Conservation (phyloP, 2,797 vertebrate genomes). For the Poecilia picta region DNA sequence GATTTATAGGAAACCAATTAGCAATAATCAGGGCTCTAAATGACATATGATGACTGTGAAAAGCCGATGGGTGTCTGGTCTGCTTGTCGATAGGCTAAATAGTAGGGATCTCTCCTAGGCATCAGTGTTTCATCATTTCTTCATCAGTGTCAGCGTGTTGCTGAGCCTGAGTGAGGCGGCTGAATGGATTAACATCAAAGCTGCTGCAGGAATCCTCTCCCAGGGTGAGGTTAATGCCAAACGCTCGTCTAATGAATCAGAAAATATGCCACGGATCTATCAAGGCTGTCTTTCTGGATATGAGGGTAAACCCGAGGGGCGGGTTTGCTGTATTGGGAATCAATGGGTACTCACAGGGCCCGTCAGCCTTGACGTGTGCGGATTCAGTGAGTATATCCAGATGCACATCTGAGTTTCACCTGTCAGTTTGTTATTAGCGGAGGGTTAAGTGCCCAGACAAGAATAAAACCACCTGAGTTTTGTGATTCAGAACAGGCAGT, state of each 20-base stretch:
- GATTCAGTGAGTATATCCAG: slow-evolving; percentile 17
- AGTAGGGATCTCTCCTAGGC: slow-evolving; percentile 29
- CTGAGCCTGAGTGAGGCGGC: slow-evolving; percentile 37
- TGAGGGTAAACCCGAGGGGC: slow-evolving; percentile 14
- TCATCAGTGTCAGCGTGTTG: slow-evolving; percentile 47
- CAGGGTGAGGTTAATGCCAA: slow-evolving; percentile 18
- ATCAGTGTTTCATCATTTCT: slow-evolving; percentile 30
- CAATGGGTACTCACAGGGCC: slow-evolving; percentile 46
- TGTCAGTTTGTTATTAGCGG: slow-evolving; percentile 1
- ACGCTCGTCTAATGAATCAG: slow-evolving; percentile 56
- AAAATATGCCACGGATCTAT: slow-evolving; percentile 54
- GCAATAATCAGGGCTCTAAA: slow-evolving; percentile 45
- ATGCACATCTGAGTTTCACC: slow-evolving; percentile 21
- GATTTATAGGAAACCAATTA: slow-evolving; percentile 31
- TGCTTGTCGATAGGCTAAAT: slow-evolving; percentile 53
- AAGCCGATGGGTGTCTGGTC: slow-evolving; percentile 28
- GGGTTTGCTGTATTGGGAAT: slow-evolving; percentile 45
- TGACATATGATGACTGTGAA: slow-evolving; percentile 27
- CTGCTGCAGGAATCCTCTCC: slow-evolving; percentile 16
- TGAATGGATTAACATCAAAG: slow-evolving; percentile 35
- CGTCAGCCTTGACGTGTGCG: slow-evolving; percentile 27
- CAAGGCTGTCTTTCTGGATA: slow-evolving; percentile 27
- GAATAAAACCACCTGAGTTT: slow-evolving; percentile 5
- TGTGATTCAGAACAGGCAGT: background rate
- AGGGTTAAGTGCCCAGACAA: slow-evolving; percentile 1